These are phyloP conservation scores for Anoplophora glabripennis DNA, from an alignment of 1,140 invertebrate genomes.

Conservation along the genomic window DNA sequence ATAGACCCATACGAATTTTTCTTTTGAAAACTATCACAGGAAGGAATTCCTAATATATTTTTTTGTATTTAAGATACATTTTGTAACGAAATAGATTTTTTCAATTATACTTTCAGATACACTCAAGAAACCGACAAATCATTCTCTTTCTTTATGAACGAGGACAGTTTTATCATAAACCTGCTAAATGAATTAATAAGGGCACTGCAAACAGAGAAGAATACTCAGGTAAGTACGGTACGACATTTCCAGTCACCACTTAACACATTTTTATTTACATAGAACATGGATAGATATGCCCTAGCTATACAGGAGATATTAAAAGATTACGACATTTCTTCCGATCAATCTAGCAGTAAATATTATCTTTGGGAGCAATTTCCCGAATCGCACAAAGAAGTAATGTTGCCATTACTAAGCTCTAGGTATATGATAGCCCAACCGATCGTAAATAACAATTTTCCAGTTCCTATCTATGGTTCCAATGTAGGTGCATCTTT, in stretches of 20 bases:
- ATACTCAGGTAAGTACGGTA: conserved; percentile 55
- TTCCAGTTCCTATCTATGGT: conserved; percentile 59
- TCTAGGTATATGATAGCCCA: conserved; percentile 58
- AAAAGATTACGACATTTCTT: conserved; percentile 65
- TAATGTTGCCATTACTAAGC: conserved; percentile 67
- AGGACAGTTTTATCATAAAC: conserved; percentile 64
- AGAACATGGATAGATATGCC: conserved; percentile 68
- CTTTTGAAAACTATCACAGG: no score
- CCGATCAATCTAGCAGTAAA: conserved; percentile 52
- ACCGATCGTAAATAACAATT: conserved; percentile 34
- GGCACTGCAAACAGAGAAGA: conserved; percentile 72
- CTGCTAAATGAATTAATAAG: conserved; percentile 65
- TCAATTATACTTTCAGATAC: conserved; percentile 34
- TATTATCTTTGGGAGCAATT: conserved; percentile 67
- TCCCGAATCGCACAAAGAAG: conserved; percentile 63
- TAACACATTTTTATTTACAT: conserved; percentile 10
- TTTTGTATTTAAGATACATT: no score
- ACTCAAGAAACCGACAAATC: conserved; percentile 32
- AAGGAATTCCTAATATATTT: no score
- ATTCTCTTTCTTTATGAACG: conserved; percentile 58
- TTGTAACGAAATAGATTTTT: no score
- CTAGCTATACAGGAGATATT: conserved; percentile 76
- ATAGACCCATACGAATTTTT: no score
- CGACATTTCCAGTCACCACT: neutral
- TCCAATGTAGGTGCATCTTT: conserved; percentile 63